A percentile compares a stretch with the other conserved stretches of the same genome.
These are phyloP conservation scores for Cryptocheilus praepositus DNA, from an alignment of 2,888 invertebrate species.

Conservation along the genomic window DNA sequence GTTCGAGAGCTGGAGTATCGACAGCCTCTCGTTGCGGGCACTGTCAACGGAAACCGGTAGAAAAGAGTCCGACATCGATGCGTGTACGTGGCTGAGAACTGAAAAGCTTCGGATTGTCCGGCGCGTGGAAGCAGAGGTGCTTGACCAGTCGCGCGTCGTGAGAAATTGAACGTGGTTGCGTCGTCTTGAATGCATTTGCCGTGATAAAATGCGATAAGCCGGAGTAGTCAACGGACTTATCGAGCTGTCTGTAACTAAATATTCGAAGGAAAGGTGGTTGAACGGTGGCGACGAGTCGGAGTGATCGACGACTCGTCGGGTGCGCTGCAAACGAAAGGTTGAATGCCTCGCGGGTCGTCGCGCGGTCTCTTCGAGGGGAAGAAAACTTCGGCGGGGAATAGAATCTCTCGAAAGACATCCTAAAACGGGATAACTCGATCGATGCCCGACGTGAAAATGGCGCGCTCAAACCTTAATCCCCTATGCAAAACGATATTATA, in stretches of 20 bases:
- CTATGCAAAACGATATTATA: constrained; percentile 58
- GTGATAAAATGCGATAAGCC: constrained; percentile 37
- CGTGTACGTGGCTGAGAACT: too few species aligned
- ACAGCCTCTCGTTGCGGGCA: constrained; percentile 59
- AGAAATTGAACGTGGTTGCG: constrained; percentile 19
- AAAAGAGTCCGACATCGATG: not conserved
- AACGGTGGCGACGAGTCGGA: constrained; percentile 10
- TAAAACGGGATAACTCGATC: not conserved
- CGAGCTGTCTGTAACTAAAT: constrained; percentile 48
- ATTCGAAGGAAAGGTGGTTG: not conserved
- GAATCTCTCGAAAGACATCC: constrained; percentile 6
- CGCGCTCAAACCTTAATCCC: constrained; percentile 43
- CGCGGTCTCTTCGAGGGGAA: not conserved
- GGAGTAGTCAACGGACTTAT: constrained; percentile 63
- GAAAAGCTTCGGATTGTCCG: too few species aligned
- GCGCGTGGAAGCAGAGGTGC: too few species aligned
- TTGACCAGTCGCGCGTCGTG: constrained; percentile 2
- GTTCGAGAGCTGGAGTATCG: constrained; percentile 67
- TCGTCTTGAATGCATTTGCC: not conserved
- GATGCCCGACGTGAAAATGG: constrained; percentile 27
- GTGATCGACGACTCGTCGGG: constrained; percentile 38
- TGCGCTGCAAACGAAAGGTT: constrained; percentile 16
- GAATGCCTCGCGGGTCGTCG: not conserved
- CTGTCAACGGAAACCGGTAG: constrained; percentile 20
- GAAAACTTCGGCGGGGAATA: not conserved